Conservation (phyloP, 2,797 vertebrate species). For the Acanthurus leucopareius region DNA sequence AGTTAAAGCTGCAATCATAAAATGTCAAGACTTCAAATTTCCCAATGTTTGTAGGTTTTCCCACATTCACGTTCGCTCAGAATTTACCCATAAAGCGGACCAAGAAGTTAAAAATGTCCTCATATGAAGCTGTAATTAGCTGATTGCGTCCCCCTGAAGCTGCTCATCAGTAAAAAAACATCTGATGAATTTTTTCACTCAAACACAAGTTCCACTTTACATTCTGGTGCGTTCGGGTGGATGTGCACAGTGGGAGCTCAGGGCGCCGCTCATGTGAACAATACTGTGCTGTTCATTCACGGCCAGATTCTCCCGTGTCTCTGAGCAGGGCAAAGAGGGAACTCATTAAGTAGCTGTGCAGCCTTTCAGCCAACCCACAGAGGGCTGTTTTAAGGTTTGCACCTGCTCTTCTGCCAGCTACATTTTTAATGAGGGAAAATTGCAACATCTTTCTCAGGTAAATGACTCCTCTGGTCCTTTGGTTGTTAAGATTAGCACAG, state of each 20-base stretch:
- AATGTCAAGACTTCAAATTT: conserved; percentile 60
- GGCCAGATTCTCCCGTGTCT: conserved; percentile 62
- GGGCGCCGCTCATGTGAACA: conserved; percentile 64
- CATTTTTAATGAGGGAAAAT: conserved; percentile 78
- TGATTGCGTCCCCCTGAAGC: conserved; percentile 21
- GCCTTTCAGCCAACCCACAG: conserved; percentile 68
- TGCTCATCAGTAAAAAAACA: conserved; percentile 22
- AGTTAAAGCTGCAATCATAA: conserved; percentile 50
- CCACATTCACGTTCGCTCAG: conserved; percentile 5
- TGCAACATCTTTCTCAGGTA: conserved; percentile 66
- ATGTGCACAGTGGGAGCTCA: conserved; percentile 50
- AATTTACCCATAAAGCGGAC: conserved; percentile 9
- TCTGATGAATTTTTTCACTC: conserved; percentile 8
- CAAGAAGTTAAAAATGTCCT: conserved; percentile 27
- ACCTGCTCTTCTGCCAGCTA: conserved; percentile 76
- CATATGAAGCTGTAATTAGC: conserved; percentile 51
- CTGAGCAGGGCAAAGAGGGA: conserved; percentile 65
- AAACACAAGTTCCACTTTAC: conserved; percentile 40
- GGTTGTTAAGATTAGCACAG: conserved; percentile 56
- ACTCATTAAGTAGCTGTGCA: conserved; percentile 76
- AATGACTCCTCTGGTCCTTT: conserved; percentile 58
- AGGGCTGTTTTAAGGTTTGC: conserved; percentile 67
- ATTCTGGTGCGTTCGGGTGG: conserved; percentile 56
- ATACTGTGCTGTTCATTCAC: conserved; percentile 73
- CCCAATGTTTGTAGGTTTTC: background rate